Base-by-base conservation (phyloP, 2,888 invertebrate genomes). In the Pasiphila rectangulata region DNA sequence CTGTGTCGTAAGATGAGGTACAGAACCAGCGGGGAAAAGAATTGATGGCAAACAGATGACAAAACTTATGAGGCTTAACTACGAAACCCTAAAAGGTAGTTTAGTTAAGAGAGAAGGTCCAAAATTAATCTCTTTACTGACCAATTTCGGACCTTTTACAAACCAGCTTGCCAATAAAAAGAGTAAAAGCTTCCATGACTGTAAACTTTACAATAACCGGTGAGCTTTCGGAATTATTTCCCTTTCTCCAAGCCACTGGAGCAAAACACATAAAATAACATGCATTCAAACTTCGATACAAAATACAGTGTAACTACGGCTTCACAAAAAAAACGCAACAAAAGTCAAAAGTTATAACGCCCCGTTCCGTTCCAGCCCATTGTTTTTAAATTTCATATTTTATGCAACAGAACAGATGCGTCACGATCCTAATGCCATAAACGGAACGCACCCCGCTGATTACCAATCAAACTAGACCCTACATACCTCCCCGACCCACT, bases 371-470 rank as follows among this genome's bases (percentile, higher is more conserved):
- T 56, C 60, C 64, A 59, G 50, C 24, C 54, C 67, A 68, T 76
- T 76, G 72, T 76, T 76, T 75, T 72, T 69, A 66, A 72, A 76
- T 73, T 75, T 75, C 74, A 77, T 78, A 81, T 80, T 80, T 81
- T 79, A 83, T 75, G 75, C 78, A 77, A 72, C 73, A 69, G 71
- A 81, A 79, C 81, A 84, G 84, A 83, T 82, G 84, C 81, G 83
- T 83, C 85, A 82, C 83, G 81, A 79, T 72, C 70, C 72, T 74
- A 65, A 69, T 62, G 72, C 76, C 78, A 76, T 83, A 79, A 80
- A 81, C 72, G 68, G 78, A 75, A 78, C 75, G 77, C 76, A 77
- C 79, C 78, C 75, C 68, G 74, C 64, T 69, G 68, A 64, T 69
- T 57, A 59, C 82, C 71, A 69, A 50, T 56, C 49, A 57, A 67